These are phyloP conservation scores for Apolygus lucorum DNA, from an alignment of 1,140 invertebrate genomes.

Conservation along the genomic window DNA sequence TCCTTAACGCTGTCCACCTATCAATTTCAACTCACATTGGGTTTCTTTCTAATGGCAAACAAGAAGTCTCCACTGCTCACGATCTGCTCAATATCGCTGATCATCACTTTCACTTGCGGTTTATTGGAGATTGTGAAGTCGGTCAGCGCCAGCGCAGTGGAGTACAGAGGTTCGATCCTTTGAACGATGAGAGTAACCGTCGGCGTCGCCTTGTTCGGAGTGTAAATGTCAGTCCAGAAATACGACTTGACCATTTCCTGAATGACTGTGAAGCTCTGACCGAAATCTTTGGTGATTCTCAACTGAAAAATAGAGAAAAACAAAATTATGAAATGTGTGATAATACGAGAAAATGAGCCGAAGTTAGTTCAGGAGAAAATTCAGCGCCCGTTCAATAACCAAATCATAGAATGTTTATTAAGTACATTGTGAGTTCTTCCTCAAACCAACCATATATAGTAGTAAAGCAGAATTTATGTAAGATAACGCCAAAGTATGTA, in stretches of 20 bases:
- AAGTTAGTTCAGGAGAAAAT: no score
- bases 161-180: conserved; percentile 51
- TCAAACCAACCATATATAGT: no score
- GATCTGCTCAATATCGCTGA: conserved; percentile 67
- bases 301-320: conserved; percentile 46
- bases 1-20: neutral
- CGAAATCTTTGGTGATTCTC: conserved; percentile 66
- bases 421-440: no score
- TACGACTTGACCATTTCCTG: conserved; percentile 58
- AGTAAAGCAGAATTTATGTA: no score
- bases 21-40: conserved; percentile 20
- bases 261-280: conserved; percentile 55
- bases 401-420: no score
- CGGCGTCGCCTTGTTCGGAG: conserved; percentile 34
- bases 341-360: no score
- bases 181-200: conserved; percentile 55
- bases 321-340: no score
- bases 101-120: conserved; percentile 27
- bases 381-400: no score
- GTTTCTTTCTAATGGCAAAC: conserved; percentile 59
- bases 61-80: conserved; percentile 72
- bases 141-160: conserved; percentile 47
- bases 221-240: conserved; percentile 20
- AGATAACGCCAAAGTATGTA: no score
- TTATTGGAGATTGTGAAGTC: conserved; percentile 38